phyloP scores from a whole-genome alignment of 1,140 invertebrate species.

The Drosophila orena region DNA sequence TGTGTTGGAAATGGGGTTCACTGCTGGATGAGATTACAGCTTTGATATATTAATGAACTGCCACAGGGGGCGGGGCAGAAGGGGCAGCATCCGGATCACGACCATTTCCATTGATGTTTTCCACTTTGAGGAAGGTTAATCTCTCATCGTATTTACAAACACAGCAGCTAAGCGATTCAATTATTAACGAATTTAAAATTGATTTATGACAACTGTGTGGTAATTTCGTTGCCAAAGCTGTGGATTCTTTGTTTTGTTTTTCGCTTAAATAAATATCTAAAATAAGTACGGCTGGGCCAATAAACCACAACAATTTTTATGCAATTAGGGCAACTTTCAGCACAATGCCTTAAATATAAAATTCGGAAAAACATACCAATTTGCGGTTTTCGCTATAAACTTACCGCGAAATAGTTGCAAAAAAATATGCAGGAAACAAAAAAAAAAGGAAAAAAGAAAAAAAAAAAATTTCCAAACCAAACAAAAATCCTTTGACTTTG shows the following conservation, averaged over 20 bases:
- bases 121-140: conserved; percentile 25
- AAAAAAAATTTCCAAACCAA: conserved; percentile 6
- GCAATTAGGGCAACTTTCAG: background rate
- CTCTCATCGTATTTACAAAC: conserved; percentile 12
- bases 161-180: conserved; percentile 9
- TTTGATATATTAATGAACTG: conserved; percentile 68
- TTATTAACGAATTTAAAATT: conserved; percentile 20
- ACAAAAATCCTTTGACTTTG: conserved; percentile 50
- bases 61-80: background rate
- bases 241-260: background rate
- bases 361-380: conserved; percentile 57
- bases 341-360: background rate
- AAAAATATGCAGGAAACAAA: conserved; percentile 13
- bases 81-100: background rate
- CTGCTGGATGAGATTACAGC: conserved; percentile 40
- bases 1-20: conserved; percentile 6
- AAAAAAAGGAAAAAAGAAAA: background rate
- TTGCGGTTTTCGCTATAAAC: conserved; percentile 64
- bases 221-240: background rate
- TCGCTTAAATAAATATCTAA: background rate
- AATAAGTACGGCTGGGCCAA: background rate
- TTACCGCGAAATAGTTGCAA: conserved; percentile 52
- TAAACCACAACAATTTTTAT: background rate
- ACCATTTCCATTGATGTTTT: conserved; percentile 13
- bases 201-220: background rate